phyloP scores from a whole-genome alignment of 2,113 vertebrate species.

The Malaclemys terrapin region DNA sequence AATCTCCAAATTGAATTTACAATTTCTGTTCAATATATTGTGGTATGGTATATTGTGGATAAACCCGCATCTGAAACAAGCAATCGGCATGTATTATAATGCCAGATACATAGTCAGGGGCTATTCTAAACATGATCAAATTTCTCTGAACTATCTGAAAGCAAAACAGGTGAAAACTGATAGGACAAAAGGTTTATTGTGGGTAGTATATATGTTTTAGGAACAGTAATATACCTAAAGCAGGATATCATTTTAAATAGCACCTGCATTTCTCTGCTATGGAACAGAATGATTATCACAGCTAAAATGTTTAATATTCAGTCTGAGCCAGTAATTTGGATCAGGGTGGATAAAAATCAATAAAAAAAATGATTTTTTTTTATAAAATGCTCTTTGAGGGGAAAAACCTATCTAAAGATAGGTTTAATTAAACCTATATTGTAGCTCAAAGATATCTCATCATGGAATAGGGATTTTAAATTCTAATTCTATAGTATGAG shows the following conservation, averaged over 20 bases:
- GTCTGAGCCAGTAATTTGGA: not conserved
- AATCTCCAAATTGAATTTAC: slow-evolving; percentile 20
- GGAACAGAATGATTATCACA: not conserved
- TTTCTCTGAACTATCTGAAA: slow-evolving; percentile 12
- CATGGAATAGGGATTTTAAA: too few species aligned
- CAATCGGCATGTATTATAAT: not conserved
- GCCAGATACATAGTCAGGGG: not conserved
- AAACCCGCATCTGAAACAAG: slow-evolving; percentile 17
- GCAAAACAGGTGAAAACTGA: slow-evolving; percentile 18
- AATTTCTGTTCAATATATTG: not conserved
- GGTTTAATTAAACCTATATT: not conserved
- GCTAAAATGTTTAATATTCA: not conserved
- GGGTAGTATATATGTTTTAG: not conserved
- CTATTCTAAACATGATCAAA: slow-evolving; percentile 17
- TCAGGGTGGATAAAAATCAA: not conserved
- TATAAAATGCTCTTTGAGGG: too few species aligned
- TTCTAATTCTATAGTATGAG: too few species aligned
- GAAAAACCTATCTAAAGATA: too few species aligned
- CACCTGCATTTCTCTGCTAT: not conserved
- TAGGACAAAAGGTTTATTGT: not conserved
- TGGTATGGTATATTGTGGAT: slow-evolving; percentile 21
- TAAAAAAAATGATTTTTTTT: too few species aligned
- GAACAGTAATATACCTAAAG: slow-evolving; percentile 16
- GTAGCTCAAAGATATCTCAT: not conserved
- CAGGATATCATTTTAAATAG: not conserved